Base-by-base conservation (phyloP, 2,888 invertebrate species). In the Zygothrica quintamaculata region DNA sequence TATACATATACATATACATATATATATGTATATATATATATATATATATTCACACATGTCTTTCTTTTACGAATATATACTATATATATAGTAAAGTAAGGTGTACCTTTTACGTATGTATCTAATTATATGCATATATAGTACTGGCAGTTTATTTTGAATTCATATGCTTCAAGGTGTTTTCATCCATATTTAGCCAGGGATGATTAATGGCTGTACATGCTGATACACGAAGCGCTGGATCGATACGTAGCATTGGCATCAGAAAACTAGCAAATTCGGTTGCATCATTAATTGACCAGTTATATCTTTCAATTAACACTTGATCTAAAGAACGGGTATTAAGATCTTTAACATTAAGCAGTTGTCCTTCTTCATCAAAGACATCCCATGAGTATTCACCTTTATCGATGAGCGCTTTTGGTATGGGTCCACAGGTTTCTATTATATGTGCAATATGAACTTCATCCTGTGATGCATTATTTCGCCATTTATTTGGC, bases 401-500 rank as follows among this genome's bases (percentile, higher is more conserved):
- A 58, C 99, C 99, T 65, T 95, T 94, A 69, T 96, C 94, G 60
- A 98, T 97, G 86, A 99, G 96, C 84, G 96, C 93, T 81, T 95
- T 94, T 12, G 99, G 99, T 90, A 99, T 99, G 86, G 96, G 95
- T 52, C 99, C 99, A 65, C 99, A 93, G 65, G 99, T 93, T 92
- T 99, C 99, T 81, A 99, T 99, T 88, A 99, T 98, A 90, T 99
- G 99, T 55, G 99, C 99, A 86, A 99, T 93, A 90, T 99, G 99
- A 91, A 99, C 99, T 92, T 99, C 99, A 91, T 99, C 99, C 65
- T 98, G 93, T 90, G 98, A 98, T 75, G 97, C 97, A 87, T 97
- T 97, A 22, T 16, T 62, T 1, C 51, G 52, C 7, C 98, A 96
- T 91, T 99, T 97, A 91, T 98, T 99, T 34, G 99, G 99, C 91